Evolutionary conservation across 2,888 invertebrate genomes (phyloP), one percentile per base, ranked within the genome.

Genomic region (Campaea margaritaria): DNA sequence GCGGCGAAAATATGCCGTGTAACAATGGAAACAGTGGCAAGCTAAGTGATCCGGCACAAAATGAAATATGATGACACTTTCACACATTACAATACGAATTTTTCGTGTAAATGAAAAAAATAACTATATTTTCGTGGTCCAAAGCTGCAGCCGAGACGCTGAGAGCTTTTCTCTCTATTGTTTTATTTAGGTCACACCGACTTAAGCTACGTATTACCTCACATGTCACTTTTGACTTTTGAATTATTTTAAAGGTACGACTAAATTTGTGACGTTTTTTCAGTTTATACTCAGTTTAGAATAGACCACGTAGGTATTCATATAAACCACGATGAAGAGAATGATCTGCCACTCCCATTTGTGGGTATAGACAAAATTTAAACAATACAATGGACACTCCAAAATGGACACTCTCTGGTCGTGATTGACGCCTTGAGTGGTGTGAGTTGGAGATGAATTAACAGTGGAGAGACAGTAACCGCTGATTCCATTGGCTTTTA

Each of bases 61-160:
- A 89, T 91, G 90, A 91, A 86, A 89, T 91, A 91, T 86, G 91
- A 86, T 87, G 91, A 91, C 91, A 90, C 85, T 89, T 89, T 83
- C 86, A 86, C 89, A 83, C 88, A 90, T 91, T 90, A 91, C 90
- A 89, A 88, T 91, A 90, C 83, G 86, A 87, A 86, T 86, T 87
- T 87, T 87, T 83, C 82, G 86, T 82, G 85, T 86, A 87, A 83
- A 86, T 82, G 82, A 82, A 84, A 86, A 83, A 85, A 78, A 78
- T 69, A 73, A 69, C 63, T 42, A 55, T 67, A 67, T 68, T 75
- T 73, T 75, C 72, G 54, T 55, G 49, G 53, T 62, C 51, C 63
- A 67, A 69, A 58, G 60, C 48, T 62, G 52, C 34, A 52, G 39
- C 38, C 15, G 53, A 58, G 54, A 49, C 16, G 51, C 60, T 56